Percentiles rank a stretch among this genome's conserved stretches.
phyloP scores from a whole-genome alignment of 2,113 vertebrate genomes.

The Saccopteryx leptura region DNA sequence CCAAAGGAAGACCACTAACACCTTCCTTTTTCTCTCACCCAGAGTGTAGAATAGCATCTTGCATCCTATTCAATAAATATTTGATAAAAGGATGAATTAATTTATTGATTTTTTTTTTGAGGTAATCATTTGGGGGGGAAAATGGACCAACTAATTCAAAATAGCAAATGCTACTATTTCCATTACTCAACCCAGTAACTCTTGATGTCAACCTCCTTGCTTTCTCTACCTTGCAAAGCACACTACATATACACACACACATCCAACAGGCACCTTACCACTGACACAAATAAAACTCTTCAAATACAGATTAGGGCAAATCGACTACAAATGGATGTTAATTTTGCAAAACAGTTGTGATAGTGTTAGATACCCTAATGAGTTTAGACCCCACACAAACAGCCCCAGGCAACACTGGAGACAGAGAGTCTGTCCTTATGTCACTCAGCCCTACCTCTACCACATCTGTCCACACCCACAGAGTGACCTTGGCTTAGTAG shows the following conservation, averaged over 20 bases:
- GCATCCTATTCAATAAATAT: background rate
- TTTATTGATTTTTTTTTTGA: constrained; percentile 15
- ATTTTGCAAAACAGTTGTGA: background rate
- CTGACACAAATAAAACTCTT: background rate
- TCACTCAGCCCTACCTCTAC: background rate
- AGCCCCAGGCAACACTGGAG: background rate
- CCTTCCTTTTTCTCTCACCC: background rate
- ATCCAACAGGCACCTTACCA: background rate
- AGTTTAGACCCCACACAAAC: background rate
- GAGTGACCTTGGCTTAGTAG: background rate
- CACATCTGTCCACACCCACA: background rate
- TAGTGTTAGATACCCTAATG: background rate
- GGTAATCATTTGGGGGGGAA: background rate
- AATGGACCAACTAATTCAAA: constrained; percentile 26
- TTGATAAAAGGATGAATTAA: background rate
- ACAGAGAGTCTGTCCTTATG: background rate
- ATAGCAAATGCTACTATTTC: background rate
- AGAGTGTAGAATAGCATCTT: background rate
- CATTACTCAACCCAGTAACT: background rate
- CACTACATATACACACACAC: background rate
- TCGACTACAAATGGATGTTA: background rate
- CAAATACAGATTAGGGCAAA: background rate
- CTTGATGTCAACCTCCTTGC: background rate
- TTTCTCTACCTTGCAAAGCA: background rate
- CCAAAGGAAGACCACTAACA: background rate